Evolutionary conservation across 2,888 invertebrate species (phyloP).

Genomic region (Conistra vaccinii): DNA sequence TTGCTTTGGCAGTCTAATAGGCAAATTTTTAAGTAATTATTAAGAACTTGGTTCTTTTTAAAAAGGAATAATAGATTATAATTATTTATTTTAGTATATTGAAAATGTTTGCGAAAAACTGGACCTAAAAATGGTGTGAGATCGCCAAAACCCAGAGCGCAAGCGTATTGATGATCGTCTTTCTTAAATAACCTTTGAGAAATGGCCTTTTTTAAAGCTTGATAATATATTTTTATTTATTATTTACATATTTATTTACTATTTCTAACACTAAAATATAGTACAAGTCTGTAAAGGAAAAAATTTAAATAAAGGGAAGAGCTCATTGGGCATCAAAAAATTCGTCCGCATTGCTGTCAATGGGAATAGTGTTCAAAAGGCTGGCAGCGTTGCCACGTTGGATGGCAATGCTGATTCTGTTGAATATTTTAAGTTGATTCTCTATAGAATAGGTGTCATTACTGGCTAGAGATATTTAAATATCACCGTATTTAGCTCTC

Average conservation of each 20-base stretch:
- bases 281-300: too few relatives aligned
- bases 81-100: not conserved
- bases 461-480: conserved; percentile 6
- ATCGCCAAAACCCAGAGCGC: too few relatives aligned
- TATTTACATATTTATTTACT: too few relatives aligned
- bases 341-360: too few relatives aligned
- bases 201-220: not conserved
- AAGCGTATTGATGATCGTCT: not conserved
- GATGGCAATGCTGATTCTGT: too few relatives aligned
- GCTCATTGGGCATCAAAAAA: too few relatives aligned
- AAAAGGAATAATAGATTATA: not conserved
- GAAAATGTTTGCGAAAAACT: not conserved
- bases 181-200: not conserved
- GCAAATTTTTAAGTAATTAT: not conserved
- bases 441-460: not conserved
- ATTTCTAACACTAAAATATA: too few relatives aligned
- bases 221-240: not conserved
- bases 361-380: too few relatives aligned
- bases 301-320: too few relatives aligned
- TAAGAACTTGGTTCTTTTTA: not conserved
- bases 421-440: not conserved
- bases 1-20: not conserved
- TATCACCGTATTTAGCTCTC: conserved; percentile 23
- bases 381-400: too few relatives aligned
- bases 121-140: not conserved